Conservation (phyloP, 1,140 invertebrate genomes). For the Drosophila lini region DNA sequence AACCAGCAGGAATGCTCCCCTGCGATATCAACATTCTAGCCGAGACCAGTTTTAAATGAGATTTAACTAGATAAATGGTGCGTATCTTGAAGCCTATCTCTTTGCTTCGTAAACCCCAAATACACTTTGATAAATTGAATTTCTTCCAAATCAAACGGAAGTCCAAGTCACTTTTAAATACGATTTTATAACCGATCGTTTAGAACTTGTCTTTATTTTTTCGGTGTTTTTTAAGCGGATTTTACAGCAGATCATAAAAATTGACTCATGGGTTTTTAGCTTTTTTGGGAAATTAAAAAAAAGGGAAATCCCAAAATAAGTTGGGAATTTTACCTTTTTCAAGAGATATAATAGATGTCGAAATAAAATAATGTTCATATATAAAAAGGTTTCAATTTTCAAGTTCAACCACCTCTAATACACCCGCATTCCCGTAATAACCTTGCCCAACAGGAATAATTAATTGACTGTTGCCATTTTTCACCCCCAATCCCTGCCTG, state of each 20-base stretch:
- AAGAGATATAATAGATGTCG: background rate
- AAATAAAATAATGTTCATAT: background rate
- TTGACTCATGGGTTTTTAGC: background rate
- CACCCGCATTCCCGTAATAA: slow-evolving; percentile 33
- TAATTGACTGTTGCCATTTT: slow-evolving; percentile 19
- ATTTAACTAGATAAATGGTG: slow-evolving; percentile 81
- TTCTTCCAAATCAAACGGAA: slow-evolving; percentile 24
- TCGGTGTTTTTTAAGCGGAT: background rate
- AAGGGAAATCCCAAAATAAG: background rate
- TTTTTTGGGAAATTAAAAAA: background rate
- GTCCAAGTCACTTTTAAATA: slow-evolving; percentile 25
- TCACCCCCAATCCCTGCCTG: slow-evolving; percentile 15
- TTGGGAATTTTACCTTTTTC: background rate
- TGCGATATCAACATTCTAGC: slow-evolving; percentile 51
- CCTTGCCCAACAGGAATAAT: slow-evolving; percentile 32
- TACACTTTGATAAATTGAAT: slow-evolving; percentile 44
- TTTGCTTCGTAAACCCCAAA: slow-evolving; percentile 8
- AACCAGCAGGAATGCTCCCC: slow-evolving; percentile 29
- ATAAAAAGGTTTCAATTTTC: background rate
- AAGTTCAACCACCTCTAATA: slow-evolving; percentile 28
- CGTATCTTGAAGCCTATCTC: slow-evolving; percentile 58
- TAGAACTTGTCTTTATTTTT: background rate
- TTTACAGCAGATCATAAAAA: background rate
- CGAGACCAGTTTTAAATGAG: slow-evolving; percentile 74
- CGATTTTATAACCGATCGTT: slow-evolving; percentile 34